Evolutionary conservation across 2,888 invertebrate species (phyloP), one percentile per base, ranked within the genome.

Genomic region (Cepaea hortensis): DNA sequence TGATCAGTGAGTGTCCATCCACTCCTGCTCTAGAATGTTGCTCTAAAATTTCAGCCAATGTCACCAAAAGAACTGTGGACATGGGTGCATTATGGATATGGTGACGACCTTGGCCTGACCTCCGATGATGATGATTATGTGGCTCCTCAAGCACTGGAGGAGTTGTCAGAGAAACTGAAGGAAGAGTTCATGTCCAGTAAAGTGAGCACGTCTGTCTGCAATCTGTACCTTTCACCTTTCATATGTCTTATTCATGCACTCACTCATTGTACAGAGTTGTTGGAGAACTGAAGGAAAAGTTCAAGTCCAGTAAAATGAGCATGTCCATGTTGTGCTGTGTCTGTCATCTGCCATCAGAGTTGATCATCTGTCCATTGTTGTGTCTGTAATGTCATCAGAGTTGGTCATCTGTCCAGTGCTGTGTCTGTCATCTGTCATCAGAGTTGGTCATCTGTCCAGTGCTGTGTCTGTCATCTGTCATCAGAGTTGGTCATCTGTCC

Each of bases 11-110:
- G 55, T 55, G 55, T 55, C 55, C 55, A 55, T 55, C 55, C 55
- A 55, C 55, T 55, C 55, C 55, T 55, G 2, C 6, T 9, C 55
- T 55, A 55, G 55, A 55, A 55, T 55, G 6, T 6, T 55, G 6
- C 55, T 11, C 55, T 55, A 4, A 85, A 85, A 76, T 90, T 92
- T 5, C 92, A 96, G 96, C 97, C 96, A 81, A 96, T 97, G 96
- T 95, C 96, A 91, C 96, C 96, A 88, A 96, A 97, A 93, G 97
- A 98, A 95, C 96, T 97, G 95, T 97, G 97, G 97, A 96, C 97
- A 95, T 97, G 97, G 96, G 97, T 98, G 89, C 98, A 98, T 95
- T 96, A 97, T 92, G 97, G 97, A 93, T 99, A 99, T 95, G 98
- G 98, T 84, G 97, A 97, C 93, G 98, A 98, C 95, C 95, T 98